These are phyloP conservation scores for Lanius collurio DNA, from an alignment of 2,113 vertebrate genomes.

Conservation along the genomic window DNA sequence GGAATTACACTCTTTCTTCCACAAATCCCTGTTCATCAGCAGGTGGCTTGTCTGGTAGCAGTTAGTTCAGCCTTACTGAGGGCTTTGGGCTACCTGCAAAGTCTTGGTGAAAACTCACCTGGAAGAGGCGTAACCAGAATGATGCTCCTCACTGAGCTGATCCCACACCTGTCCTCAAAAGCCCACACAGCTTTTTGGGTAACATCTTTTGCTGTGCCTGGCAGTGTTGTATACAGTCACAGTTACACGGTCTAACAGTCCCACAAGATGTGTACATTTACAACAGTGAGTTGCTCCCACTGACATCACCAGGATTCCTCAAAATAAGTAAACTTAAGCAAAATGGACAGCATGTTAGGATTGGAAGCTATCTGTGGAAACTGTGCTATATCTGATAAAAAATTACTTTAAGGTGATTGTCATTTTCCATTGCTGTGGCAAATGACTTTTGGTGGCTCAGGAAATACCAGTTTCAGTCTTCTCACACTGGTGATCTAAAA, in stretches of 20 bases:
- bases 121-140: fast-evolving
- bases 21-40: neutral
- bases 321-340: neutral
- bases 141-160: neutral
- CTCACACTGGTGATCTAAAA: neutral
- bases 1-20: neutral
- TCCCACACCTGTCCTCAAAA: too few relatives aligned
- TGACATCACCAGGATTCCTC: neutral
- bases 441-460: neutral
- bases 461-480: neutral
- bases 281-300: neutral
- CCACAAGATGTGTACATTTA: neutral
- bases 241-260: too few relatives aligned
- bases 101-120: neutral
- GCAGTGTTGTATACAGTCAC: fast-evolving
- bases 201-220: neutral
- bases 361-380: neutral
- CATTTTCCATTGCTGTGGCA: neutral
- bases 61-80: neutral
- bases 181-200: neutral
- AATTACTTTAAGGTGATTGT: neutral
- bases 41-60: neutral
- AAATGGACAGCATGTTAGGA: neutral
- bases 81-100: neutral
- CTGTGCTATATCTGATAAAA: neutral